These are phyloP conservation scores for Leucosticte australis DNA, from an alignment of 2,113 vertebrate species.

Conservation along the genomic window DNA sequence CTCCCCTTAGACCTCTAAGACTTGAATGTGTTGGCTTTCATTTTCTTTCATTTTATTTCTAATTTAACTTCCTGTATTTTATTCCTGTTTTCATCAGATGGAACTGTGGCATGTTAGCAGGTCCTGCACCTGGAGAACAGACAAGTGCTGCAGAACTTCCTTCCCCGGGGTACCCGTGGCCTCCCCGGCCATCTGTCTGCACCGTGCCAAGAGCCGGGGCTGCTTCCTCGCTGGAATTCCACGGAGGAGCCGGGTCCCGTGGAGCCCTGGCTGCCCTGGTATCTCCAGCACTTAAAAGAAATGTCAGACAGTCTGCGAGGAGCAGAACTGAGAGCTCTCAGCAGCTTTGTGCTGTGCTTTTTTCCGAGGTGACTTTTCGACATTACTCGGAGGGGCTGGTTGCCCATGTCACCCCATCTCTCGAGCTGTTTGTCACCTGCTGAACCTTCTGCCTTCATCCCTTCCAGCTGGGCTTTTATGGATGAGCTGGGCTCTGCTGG, in stretches of 20 bases:
- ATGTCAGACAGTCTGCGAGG: background rate
- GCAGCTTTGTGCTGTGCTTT: background rate
- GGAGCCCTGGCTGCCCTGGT: background rate
- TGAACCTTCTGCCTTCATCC: too few species aligned
- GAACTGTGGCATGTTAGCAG: background rate
- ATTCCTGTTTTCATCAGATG: background rate
- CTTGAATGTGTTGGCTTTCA: background rate
- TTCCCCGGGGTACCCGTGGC: background rate
- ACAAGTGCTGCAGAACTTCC: background rate
- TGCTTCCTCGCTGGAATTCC: background rate
- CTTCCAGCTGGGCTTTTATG: too few species aligned
- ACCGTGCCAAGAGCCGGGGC: background rate
- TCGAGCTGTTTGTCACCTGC: background rate
- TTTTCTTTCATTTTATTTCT: background rate
- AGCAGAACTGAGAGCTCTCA: background rate
- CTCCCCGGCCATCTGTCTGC: constrained; percentile 5
- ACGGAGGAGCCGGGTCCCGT: accelerated
- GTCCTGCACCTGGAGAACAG: background rate
- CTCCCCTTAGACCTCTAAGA: background rate
- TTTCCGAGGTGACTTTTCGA: constrained; percentile 10
- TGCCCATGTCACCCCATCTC: background rate
- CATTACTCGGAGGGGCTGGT: background rate
- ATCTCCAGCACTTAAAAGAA: background rate
- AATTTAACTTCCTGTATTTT: background rate
- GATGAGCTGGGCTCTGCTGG: background rate